Evolutionary conservation across 1,140 invertebrate genomes (phyloP).

Genomic region (Drosophila simulans): DNA sequence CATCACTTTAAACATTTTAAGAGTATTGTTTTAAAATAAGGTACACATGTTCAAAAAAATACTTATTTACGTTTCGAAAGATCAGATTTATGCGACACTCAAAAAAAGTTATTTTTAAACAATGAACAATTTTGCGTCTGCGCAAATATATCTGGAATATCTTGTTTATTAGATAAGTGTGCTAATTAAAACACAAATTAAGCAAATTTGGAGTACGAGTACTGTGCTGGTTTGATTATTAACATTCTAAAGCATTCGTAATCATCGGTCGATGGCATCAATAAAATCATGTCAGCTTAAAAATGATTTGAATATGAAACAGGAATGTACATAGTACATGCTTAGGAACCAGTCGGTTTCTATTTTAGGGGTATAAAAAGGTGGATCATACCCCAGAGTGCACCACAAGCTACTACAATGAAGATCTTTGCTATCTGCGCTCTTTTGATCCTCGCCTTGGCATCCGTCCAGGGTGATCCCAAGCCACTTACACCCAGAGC

Average conservation of each 20-base stretch:
- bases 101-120: too few relatives aligned
- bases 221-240: too few relatives aligned
- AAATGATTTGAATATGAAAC: neutral
- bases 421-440: constrained; percentile 10
- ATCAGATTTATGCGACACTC: too few relatives aligned
- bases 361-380: constrained; percentile 1
- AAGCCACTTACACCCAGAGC: neutral
- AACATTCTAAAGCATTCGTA: too few relatives aligned
- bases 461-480: neutral
- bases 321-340: neutral
- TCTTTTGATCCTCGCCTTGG: constrained; percentile 2
- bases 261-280: neutral
- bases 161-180: neutral
- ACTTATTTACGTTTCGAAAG: too few relatives aligned
- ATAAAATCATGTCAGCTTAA: neutral
- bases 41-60: too few relatives aligned
- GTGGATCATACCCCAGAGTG: neutral
- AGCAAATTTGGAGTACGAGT: too few relatives aligned
- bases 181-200: neutral
- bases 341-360: neutral
- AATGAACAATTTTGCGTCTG: neutral
- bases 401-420: neutral
- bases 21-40: too few relatives aligned
- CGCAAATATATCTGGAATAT: constrained; percentile 1
- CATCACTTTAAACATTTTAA: too few relatives aligned